Conservation (phyloP, 2,113 vertebrate species). For the Caranx melampygus region DNA sequence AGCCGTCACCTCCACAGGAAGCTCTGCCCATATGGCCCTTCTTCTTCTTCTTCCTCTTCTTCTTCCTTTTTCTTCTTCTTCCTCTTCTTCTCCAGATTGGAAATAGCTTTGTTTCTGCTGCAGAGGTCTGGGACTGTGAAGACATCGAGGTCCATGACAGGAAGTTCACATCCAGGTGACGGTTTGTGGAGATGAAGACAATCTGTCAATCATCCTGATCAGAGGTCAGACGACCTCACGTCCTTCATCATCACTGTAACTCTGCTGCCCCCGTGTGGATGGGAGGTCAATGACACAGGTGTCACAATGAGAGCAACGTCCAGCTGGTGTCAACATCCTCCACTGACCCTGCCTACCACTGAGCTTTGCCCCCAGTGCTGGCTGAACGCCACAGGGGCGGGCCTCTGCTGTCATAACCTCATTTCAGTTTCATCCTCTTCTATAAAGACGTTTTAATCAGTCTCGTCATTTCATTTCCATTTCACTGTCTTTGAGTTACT, state of each 20-base stretch:
- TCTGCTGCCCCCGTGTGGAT: neutral
- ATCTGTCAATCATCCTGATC: neutral
- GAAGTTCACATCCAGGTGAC: constrained; percentile 34
- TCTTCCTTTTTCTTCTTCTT: constrained; percentile 18
- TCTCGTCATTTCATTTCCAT: too few relatives aligned
- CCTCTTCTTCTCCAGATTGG: constrained; percentile 3
- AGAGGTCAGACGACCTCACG: neutral
- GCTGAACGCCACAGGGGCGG: too few relatives aligned
- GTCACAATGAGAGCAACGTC: neutral
- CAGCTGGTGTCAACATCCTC: too few relatives aligned
- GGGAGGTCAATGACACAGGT: neutral
- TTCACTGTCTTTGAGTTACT: too few relatives aligned
- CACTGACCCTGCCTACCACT: too few relatives aligned
- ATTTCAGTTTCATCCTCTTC: too few relatives aligned
- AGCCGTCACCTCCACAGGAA: constrained; percentile 34
- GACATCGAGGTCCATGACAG: constrained; percentile 3
- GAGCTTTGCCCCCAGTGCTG: too few relatives aligned
- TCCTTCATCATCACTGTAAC: neutral
- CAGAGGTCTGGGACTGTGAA: neutral
- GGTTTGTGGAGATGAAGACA: neutral
- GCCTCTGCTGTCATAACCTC: too few relatives aligned
- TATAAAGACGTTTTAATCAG: too few relatives aligned
- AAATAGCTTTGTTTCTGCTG: neutral
- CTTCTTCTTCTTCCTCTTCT: constrained; percentile 34
- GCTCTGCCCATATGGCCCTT: constrained; percentile 28